phyloP scores from a whole-genome alignment of 2,888 invertebrate species.

The Catocala sponsa region DNA sequence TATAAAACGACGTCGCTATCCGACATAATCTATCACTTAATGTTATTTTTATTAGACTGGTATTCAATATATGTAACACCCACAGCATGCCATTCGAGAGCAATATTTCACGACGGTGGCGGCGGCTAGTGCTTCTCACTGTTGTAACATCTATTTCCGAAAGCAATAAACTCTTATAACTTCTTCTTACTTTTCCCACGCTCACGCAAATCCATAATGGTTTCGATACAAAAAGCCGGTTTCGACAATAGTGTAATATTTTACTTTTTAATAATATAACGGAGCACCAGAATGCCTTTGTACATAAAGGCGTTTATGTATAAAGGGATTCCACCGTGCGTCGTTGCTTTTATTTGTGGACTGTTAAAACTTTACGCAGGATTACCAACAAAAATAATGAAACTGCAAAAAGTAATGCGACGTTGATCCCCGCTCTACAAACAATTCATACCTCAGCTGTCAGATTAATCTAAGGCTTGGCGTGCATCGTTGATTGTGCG shows the following conservation, averaged over 20 bases:
- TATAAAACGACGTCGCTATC: neutral
- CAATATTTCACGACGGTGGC: slow-evolving; percentile 45
- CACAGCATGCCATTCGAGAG: slow-evolving; percentile 40
- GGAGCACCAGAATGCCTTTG: slow-evolving; percentile 44
- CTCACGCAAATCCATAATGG: slow-evolving; percentile 60
- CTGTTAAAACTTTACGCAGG: slow-evolving; percentile 53
- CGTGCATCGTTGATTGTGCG: slow-evolving; percentile 80
- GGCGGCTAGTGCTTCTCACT: slow-evolving; percentile 38
- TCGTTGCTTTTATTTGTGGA: slow-evolving; percentile 53
- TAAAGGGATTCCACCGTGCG: slow-evolving; percentile 41
- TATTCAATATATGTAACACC: slow-evolving; percentile 49
- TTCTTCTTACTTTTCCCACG: slow-evolving; percentile 56
- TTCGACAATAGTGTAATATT: slow-evolving; percentile 59
- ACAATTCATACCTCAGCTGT: slow-evolving; percentile 77
- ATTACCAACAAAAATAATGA: slow-evolving; percentile 56
- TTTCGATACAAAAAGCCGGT: slow-evolving; percentile 47
- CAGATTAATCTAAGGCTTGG: slow-evolving; percentile 78
- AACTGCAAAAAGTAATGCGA: slow-evolving; percentile 68
- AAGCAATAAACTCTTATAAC: slow-evolving; percentile 49
- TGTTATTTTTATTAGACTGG: slow-evolving; percentile 33
- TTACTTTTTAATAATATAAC: slow-evolving; percentile 55
- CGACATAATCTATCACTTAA: slow-evolving; percentile 27
- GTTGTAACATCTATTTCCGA: slow-evolving; percentile 54
- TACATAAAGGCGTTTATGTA: slow-evolving; percentile 39
- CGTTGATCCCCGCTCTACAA: slow-evolving; percentile 65